phyloP scores from a whole-genome alignment of 2,888 invertebrate species.

The Ceriagrion tenellum region DNA sequence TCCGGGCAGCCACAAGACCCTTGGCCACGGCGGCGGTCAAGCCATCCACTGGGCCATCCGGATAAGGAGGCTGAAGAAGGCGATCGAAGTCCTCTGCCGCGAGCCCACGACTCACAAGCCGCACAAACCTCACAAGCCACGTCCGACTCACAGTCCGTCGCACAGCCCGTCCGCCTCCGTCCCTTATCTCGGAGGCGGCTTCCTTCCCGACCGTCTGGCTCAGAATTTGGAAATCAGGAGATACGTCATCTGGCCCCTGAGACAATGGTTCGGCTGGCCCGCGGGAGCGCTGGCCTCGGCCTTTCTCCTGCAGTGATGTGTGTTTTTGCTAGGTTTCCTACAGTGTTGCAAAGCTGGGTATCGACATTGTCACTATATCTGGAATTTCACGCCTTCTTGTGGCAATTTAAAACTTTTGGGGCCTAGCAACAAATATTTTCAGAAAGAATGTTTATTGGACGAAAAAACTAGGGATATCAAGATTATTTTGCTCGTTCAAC shows the following conservation, averaged over 20 bases:
- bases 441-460: too few species aligned
- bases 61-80: slow-evolving; percentile 24
- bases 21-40: background rate
- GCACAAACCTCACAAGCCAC: background rate
- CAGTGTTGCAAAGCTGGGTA: too few species aligned
- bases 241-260: background rate
- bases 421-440: too few species aligned
- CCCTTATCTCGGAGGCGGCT: background rate
- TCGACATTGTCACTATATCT: too few species aligned
- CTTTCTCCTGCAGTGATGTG: background rate
- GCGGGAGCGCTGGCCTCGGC: slow-evolving; percentile 38
- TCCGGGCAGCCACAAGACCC: background rate
- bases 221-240: background rate
- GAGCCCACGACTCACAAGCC: background rate
- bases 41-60: slow-evolving; percentile 24
- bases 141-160: background rate
- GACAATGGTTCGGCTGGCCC: slow-evolving; percentile 37
- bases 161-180: background rate
- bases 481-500: too few species aligned
- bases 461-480: too few species aligned
- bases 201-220: background rate
- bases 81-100: background rate
- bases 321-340: background rate
- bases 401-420: too few species aligned
- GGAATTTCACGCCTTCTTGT: too few species aligned